Evolutionary conservation across 2,888 invertebrate genomes (phyloP).

Genomic region (Gerosis bhagava): DNA sequence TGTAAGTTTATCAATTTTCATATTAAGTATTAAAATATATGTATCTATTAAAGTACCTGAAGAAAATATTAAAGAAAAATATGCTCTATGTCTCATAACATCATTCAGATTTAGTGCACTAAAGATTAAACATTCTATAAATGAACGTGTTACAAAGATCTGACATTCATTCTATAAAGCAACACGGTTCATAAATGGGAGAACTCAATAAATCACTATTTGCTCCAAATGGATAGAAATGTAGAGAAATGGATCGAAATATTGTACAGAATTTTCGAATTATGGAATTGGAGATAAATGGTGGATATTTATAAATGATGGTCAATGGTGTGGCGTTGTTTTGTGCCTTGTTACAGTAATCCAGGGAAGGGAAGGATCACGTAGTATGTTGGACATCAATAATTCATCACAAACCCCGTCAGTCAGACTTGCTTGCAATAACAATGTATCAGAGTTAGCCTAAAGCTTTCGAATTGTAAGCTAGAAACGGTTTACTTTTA

Average conservation of each 20-base stretch:
- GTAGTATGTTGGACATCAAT: conserved; percentile 65
- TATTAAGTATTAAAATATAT: background rate
- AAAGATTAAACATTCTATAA: conserved; percentile 56
- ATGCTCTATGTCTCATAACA: conserved; percentile 29
- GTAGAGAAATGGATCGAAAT: conserved; percentile 4
- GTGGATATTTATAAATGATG: conserved; percentile 13
- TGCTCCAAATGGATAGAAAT: conserved; percentile 11
- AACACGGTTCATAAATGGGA: conserved; percentile 37
- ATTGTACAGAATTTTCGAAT: no score
- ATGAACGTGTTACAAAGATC: conserved; percentile 55
- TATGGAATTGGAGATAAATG: conserved; percentile 7
- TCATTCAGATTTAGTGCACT: conserved; percentile 44
- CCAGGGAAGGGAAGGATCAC: conserved; percentile 53
- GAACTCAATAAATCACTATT: conserved; percentile 17
- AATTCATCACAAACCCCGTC: conserved; percentile 65
- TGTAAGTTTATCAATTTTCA: background rate
- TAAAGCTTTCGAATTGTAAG: conserved; percentile 10
- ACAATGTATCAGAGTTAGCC: conserved; percentile 50
- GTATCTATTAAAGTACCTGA: no score
- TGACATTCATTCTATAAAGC: conserved; percentile 46
- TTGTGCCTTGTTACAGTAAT: conserved; percentile 33
- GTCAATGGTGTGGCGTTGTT: conserved; percentile 4
- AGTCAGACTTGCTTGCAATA: conserved; percentile 66
- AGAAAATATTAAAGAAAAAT: background rate
- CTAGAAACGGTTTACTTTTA: conserved; percentile 1